Percentiles rank a stretch among this genome's conserved stretches.
These are phyloP conservation scores for Rana temporaria DNA, from an alignment of 2,113 vertebrate genomes.

Conservation along the genomic window DNA sequence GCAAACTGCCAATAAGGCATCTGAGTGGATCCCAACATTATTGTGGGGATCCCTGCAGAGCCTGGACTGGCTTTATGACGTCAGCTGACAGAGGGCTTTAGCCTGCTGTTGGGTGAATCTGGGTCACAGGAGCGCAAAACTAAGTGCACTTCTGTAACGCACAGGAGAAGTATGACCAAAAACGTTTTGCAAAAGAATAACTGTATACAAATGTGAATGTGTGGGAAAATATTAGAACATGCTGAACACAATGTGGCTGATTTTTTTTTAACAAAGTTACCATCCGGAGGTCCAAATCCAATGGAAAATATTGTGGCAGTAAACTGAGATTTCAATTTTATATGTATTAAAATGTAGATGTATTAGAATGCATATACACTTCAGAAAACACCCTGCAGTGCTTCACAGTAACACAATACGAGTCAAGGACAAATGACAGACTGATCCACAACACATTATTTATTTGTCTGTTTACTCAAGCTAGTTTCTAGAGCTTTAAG, in stretches of 20 bases:
- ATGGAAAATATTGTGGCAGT: constrained; percentile 20
- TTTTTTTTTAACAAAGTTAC: constrained; percentile 3
- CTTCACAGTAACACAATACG: constrained; percentile 26
- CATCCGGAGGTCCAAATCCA: constrained; percentile 13
- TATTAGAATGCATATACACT: constrained; percentile 9
- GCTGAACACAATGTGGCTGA: background rate
- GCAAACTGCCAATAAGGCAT: too few species aligned
- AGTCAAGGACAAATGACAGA: constrained; percentile 5
- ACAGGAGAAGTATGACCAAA: too few species aligned
- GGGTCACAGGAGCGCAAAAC: too few species aligned
- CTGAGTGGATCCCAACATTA: too few species aligned
- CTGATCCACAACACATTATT: background rate
- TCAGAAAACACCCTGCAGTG: constrained; percentile 32
- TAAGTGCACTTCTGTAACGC: too few species aligned
- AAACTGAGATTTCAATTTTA: constrained; percentile 17
- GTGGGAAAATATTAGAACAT: background rate
- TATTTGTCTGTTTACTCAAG: background rate
- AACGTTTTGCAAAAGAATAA: background rate
- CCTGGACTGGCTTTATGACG: too few species aligned
- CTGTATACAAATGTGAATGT: background rate
- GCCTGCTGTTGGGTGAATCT: too few species aligned
- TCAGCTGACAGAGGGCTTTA: too few species aligned
- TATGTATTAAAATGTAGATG: constrained; percentile 20
- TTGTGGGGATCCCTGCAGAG: too few species aligned
- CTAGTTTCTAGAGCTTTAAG: background rate